phyloP scores from a whole-genome alignment of 23 tunicate genomes.

The Aplidium turbinatum region DNA sequence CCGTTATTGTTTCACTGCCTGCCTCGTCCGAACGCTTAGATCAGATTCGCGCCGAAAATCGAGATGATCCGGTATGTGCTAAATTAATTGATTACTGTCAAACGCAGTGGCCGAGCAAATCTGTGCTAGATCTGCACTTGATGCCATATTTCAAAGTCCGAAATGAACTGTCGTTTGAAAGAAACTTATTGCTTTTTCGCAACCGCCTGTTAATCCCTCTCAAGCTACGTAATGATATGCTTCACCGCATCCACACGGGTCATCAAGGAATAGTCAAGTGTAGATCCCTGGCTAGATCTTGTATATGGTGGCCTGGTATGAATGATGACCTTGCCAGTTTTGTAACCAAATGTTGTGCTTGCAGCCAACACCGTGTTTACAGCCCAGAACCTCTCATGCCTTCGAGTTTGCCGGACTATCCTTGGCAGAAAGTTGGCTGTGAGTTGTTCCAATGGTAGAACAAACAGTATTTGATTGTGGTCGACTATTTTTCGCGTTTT shows the following conservation, averaged over 20 bases:
- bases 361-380: not conserved
- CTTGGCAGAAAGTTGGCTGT: conserved; percentile 10
- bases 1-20: not conserved
- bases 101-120: conserved; percentile 12
- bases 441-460: conserved; percentile 16
- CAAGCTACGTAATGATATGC: not conserved
- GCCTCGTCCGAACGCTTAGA: not conserved
- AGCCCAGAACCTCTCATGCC: conserved; percentile 6
- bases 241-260: conserved; percentile 14
- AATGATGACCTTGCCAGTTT: conserved; percentile 26
- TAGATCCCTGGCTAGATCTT: conserved; percentile 1
- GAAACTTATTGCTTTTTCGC: not conserved
- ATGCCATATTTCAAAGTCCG: not conserved
- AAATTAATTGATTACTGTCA: conserved; percentile 7
- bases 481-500: conserved; percentile 22
- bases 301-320: conserved; percentile 21
- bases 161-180: not conserved
- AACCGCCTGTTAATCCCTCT: conserved; percentile 11
- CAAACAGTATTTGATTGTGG: conserved; percentile 9
- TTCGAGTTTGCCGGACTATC: conserved; percentile 5
- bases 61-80: not conserved
- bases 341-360: conserved; percentile 17
- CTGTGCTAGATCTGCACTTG: not conserved
- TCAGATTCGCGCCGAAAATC: not conserved
- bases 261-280: conserved; percentile 38